These are phyloP conservation scores for Ctenodactylus gundi DNA, from an alignment of 2,113 vertebrate genomes.

Conservation along the genomic window DNA sequence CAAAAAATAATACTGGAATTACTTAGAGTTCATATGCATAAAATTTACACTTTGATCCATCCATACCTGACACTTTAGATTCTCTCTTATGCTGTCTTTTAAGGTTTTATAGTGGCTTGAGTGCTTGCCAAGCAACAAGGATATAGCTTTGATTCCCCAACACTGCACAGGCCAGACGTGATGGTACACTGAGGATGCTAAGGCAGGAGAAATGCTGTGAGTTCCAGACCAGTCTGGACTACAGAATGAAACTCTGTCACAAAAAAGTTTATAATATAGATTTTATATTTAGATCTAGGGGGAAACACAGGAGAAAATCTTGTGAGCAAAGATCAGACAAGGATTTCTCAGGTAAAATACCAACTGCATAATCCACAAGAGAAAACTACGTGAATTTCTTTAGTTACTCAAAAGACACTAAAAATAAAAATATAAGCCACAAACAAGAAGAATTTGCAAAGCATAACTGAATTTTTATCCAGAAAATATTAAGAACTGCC, in stretches of 20 bases:
- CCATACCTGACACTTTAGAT: neutral
- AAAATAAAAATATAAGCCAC: neutral
- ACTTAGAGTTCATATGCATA: neutral
- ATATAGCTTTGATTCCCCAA: too few species aligned
- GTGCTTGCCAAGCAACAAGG: too few species aligned
- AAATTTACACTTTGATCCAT: neutral
- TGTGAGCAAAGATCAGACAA: neutral
- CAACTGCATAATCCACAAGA: neutral
- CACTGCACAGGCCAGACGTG: too few species aligned
- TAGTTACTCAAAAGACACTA: conserved; percentile 27
- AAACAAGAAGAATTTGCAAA: neutral
- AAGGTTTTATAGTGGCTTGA: neutral
- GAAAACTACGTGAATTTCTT: neutral
- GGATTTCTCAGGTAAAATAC: neutral
- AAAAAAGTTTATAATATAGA: too few species aligned
- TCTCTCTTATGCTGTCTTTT: neutral
- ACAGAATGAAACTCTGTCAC: too few species aligned
- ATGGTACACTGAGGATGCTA: too few species aligned
- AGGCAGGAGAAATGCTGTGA: too few species aligned
- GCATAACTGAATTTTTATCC: neutral
- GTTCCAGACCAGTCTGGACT: too few species aligned
- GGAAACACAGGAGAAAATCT: neutral
- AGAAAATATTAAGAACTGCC: conserved; percentile 41
- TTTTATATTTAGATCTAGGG: neutral
- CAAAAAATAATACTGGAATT: neutral